Percentiles rank a stretch among this genome's conserved stretches.
These are phyloP conservation scores for Cynocephalus volans DNA, from an alignment of 2,113 vertebrate species.

Conservation along the genomic window DNA sequence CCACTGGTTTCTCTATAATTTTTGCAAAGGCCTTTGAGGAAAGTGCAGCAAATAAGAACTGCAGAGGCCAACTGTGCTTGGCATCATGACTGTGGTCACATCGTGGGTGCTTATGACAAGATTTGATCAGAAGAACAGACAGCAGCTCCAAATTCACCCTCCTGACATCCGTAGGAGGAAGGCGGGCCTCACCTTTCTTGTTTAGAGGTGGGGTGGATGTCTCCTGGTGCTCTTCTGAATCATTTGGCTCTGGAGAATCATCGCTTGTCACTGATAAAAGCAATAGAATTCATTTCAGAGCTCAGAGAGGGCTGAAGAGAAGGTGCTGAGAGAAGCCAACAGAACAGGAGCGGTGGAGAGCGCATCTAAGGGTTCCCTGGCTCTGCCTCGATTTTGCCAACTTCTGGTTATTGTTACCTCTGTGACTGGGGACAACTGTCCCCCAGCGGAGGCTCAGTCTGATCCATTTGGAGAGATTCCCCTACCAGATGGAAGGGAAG, in stretches of 20 bases:
- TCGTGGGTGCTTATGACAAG: background rate
- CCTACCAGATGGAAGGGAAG: background rate
- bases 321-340: fast-evolving
- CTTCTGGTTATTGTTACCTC: background rate
- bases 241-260: background rate
- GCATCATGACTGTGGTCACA: background rate
- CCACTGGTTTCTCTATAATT: background rate
- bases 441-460: background rate
- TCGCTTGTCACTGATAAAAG: slow-evolving; percentile 40
- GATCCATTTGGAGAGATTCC: background rate
- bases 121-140: background rate
- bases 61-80: background rate
- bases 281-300: slow-evolving; percentile 13
- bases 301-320: background rate
- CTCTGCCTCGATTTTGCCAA: background rate
- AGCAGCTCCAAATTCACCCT: background rate
- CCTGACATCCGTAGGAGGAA: background rate
- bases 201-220: background rate
- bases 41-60: background rate
- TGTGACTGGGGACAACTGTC: background rate
- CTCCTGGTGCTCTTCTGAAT: background rate
- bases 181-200: slow-evolving; percentile 63
- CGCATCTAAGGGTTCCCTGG: fast-evolving
- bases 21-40: background rate
- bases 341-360: background rate